A percentile compares a stretch with the other conserved stretches of the same genome.
These are phyloP conservation scores for Sminthopsis crassicaudata DNA, from an alignment of 2,113 vertebrate species.

Conservation along the genomic window DNA sequence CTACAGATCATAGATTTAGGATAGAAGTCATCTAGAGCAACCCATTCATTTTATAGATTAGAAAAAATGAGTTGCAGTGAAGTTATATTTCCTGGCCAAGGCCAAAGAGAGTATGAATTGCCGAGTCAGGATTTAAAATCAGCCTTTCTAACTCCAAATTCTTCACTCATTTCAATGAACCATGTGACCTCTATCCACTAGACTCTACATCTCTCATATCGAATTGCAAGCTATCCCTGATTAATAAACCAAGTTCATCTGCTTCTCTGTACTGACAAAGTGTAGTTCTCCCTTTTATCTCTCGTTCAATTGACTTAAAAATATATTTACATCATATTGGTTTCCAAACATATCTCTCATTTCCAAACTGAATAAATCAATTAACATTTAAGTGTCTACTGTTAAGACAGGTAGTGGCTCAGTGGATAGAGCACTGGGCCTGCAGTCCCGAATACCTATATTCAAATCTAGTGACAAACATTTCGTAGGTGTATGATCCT, in stretches of 20 bases:
- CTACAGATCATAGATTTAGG: not conserved
- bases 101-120: not conserved
- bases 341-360: not conserved
- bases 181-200: not conserved
- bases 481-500: not conserved
- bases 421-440: not conserved
- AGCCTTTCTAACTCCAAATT: not conserved
- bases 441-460: not conserved
- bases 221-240: not conserved
- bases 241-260: not conserved
- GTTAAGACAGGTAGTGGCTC: not conserved
- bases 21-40: not conserved
- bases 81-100: not conserved
- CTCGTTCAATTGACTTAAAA: not conserved
- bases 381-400: not conserved
- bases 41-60: not conserved
- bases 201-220: not conserved
- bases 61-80: not conserved
- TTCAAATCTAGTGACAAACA: not conserved
- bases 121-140: not conserved
- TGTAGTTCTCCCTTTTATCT: not conserved
- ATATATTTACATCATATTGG: not conserved
- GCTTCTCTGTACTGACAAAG: not conserved
- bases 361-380: not conserved
- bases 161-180: not conserved